A percentile compares a stretch with the other conserved stretches of the same genome.
Evolutionary conservation across 2,888 invertebrate genomes (phyloP).

Genomic region (Cerastoderma edule): DNA sequence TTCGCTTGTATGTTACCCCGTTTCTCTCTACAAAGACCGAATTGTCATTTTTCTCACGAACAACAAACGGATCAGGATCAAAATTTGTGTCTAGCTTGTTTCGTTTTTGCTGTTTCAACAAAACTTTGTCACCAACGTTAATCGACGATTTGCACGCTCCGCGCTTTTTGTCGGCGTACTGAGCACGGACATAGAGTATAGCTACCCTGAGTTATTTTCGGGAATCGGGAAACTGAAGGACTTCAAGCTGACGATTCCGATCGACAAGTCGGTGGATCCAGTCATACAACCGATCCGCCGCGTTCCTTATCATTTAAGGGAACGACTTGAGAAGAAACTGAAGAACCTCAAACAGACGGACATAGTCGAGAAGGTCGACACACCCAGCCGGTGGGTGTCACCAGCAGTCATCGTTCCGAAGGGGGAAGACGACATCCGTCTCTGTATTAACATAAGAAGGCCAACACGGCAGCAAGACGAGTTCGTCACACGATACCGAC

Average conservation of each 20-base stretch:
- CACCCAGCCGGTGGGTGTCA: constrained; percentile 31
- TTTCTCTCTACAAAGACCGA: too few species aligned
- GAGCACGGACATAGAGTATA: too few species aligned
- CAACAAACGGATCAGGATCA: too few species aligned
- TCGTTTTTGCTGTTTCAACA: too few species aligned
- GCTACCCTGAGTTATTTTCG: neutral
- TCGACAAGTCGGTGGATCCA: neutral
- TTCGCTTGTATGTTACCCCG: too few species aligned
- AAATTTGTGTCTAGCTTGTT: too few species aligned
- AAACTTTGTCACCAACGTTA: too few species aligned
- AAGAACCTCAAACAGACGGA: constrained; percentile 1
- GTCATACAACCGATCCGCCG: neutral
- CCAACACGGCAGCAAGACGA: constrained; percentile 33
- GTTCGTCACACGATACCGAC: constrained; percentile 35
- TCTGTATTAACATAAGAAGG: constrained; percentile 46
- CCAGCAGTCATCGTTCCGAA: constrained; percentile 39
- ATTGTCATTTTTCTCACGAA: too few species aligned
- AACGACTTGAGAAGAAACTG: too few species aligned
- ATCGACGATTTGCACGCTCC: too few species aligned
- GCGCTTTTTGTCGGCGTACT: too few species aligned
- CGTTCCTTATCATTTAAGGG: constrained; percentile 18
- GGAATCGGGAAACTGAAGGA: constrained; percentile 17
- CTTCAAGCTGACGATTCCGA: neutral
- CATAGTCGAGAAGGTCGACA: constrained; percentile 37
- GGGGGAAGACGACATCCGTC: constrained; percentile 24